phyloP scores from a whole-genome alignment of 2,888 invertebrate genomes.

The Agrilus mali region DNA sequence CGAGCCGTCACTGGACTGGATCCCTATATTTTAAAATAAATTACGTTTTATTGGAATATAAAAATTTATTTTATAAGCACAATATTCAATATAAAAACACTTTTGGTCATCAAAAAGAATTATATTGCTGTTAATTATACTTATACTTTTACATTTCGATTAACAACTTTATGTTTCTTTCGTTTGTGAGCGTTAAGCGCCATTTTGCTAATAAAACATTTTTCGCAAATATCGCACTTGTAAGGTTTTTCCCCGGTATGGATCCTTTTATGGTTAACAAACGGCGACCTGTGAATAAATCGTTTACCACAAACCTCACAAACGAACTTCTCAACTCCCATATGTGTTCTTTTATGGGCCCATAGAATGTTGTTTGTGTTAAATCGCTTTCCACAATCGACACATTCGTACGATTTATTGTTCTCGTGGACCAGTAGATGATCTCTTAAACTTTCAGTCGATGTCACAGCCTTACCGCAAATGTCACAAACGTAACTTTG shows the following conservation, averaged over 20 bases:
- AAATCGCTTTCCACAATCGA: conserved; percentile 14
- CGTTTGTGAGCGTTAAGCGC: conserved; percentile 1
- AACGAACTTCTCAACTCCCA: conserved; percentile 18
- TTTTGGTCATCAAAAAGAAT: too few species aligned
- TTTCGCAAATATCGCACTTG: conserved; percentile 30
- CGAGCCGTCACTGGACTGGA: too few species aligned
- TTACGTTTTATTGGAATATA: too few species aligned
- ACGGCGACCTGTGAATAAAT: conserved; percentile 11
- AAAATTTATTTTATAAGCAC: too few species aligned
- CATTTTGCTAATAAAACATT: conserved; percentile 20
- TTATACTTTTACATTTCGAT: too few species aligned
- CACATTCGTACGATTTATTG: conserved; percentile 31
- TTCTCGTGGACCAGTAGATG: conserved; percentile 16
- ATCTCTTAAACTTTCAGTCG: background rate
- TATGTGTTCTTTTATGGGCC: conserved; percentile 18
- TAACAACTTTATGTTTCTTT: background rate
- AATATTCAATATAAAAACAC: too few species aligned
- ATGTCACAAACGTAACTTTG: conserved; percentile 3
- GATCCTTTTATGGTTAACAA: conserved; percentile 32
- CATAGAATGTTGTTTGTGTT: conserved; percentile 10
- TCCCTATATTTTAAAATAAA: too few species aligned
- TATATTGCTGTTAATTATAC: too few species aligned
- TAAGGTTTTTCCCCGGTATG: conserved; percentile 41
- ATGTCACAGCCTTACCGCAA: conserved; percentile 4
- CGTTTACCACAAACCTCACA: conserved; percentile 5